These are phyloP conservation scores for Hormaphis cornu DNA, from an alignment of 1,140 invertebrate genomes.

Conservation along the genomic window DNA sequence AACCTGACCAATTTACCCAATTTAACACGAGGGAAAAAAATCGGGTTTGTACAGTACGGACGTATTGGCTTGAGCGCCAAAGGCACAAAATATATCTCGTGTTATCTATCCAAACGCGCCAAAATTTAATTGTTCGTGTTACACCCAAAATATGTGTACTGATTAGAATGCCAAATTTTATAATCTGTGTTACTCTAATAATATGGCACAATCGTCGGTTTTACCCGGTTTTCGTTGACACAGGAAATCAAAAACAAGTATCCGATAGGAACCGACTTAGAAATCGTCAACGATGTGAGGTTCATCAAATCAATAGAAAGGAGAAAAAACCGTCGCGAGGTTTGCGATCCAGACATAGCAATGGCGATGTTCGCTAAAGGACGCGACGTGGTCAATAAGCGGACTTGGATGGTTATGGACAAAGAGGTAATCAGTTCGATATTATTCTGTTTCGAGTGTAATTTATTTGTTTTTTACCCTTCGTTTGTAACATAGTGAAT, in stretches of 20 bases:
- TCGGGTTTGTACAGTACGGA: no score
- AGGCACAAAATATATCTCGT: no score
- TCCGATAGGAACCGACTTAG: neutral
- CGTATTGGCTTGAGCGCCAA: no score
- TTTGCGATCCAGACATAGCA: neutral
- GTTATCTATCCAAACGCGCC: no score
- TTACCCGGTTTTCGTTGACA: neutral
- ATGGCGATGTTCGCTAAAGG: conserved; percentile 1
- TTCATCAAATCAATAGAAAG: conserved; percentile 3
- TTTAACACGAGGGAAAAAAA: no score
- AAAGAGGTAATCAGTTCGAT: conserved; percentile 21
- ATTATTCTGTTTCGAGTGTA: no score
- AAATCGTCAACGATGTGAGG: neutral
- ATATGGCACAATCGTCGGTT: neutral
- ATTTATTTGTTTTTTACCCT: no score
- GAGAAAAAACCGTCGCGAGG: neutral
- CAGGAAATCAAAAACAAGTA: conserved; percentile 19
- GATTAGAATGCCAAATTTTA: no score
- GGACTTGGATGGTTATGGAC: neutral
- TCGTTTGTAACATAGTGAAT: no score
- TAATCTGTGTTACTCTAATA: neutral
- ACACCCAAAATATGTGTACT: no score
- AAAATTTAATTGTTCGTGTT: no score
- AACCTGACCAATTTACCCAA: no score
- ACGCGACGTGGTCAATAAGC: neutral